Conservation (phyloP, 2,797 vertebrate genomes). For the Leptatherina wallacei region DNA sequence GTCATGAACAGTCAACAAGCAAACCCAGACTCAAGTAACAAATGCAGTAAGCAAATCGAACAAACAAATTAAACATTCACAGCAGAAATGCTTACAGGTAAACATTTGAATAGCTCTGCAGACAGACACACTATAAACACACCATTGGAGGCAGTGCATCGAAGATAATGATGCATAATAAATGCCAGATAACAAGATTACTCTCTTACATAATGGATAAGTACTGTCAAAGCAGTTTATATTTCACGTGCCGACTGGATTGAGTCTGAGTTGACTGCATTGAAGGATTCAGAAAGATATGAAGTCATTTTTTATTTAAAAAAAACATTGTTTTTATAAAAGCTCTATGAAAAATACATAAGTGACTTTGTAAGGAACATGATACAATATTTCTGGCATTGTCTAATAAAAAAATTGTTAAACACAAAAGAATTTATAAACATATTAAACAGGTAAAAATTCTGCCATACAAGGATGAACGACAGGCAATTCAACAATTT, state of each 20-base stretch:
- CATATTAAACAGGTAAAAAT: slow-evolving; percentile 47
- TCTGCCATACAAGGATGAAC: slow-evolving; percentile 32
- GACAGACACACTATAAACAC: slow-evolving; percentile 27
- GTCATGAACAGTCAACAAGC: slow-evolving; percentile 44
- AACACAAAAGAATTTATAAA: slow-evolving; percentile 42
- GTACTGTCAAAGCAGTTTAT: slow-evolving; percentile 37
- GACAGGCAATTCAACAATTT: slow-evolving; percentile 36
- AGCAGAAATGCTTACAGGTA: slow-evolving; percentile 36
- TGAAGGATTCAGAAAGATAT: slow-evolving; percentile 19
- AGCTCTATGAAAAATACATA: slow-evolving; percentile 64
- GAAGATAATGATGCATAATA: slow-evolving; percentile 67
- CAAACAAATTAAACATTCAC: slow-evolving; percentile 40
- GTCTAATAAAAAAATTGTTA: slow-evolving; percentile 43
- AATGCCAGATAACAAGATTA: slow-evolving; percentile 50
- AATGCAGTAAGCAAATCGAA: slow-evolving; percentile 10
- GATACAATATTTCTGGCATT: slow-evolving; percentile 65
- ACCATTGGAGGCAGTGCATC: slow-evolving; percentile 44
- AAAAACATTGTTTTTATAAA: slow-evolving; percentile 66
- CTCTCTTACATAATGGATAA: slow-evolving; percentile 68
- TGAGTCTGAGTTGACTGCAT: neutral
- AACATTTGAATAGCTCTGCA: slow-evolving; percentile 47
- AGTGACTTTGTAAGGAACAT: slow-evolving; percentile 42
- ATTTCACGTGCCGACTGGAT: neutral
- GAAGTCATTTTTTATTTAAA: slow-evolving; percentile 58
- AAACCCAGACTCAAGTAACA: slow-evolving; percentile 31